Conservation (phyloP, 1,140 invertebrate genomes). For the Archivesica marissinica region DNA sequence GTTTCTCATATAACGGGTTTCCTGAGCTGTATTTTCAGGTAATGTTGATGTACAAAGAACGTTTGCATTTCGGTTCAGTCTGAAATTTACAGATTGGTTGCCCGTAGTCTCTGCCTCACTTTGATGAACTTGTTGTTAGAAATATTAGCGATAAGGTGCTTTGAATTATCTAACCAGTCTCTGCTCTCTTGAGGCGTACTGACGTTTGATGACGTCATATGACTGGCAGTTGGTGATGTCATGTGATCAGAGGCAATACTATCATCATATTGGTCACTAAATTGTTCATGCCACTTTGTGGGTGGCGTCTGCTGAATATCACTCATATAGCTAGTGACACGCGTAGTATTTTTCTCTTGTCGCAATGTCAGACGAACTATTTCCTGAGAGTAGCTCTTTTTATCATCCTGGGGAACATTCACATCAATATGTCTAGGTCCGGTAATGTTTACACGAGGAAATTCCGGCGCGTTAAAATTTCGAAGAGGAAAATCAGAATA, state of each 20-base stretch:
- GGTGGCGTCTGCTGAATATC: slow-evolving; percentile 54
- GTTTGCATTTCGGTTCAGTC: too few relatives aligned
- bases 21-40: too few relatives aligned
- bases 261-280: not conserved
- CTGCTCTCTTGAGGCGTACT: not conserved
- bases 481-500: not conserved
- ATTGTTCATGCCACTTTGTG: slow-evolving; percentile 16
- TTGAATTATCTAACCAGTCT: slow-evolving; percentile 16
- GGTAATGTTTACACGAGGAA: slow-evolving; percentile 29
- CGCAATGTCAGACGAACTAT: slow-evolving; percentile 66
- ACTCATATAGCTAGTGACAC: slow-evolving; percentile 67
- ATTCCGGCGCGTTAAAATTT: not conserved
- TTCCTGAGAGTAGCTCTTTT: slow-evolving; percentile 59
- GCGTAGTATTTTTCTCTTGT: slow-evolving; percentile 66
- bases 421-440: slow-evolving; percentile 55
- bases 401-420: slow-evolving; percentile 64
- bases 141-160: slow-evolving; percentile 16
- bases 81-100: slow-evolving; percentile 47
- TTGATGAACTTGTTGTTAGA: slow-evolving; percentile 65
- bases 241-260: not conserved
- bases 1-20: too few relatives aligned
- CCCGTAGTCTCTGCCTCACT: slow-evolving; percentile 64
- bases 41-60: too few relatives aligned
- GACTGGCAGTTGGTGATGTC: too few relatives aligned
- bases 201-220: not conserved